Conservation (phyloP, 2,888 invertebrate species). For the Protodeltote pygarga region DNA sequence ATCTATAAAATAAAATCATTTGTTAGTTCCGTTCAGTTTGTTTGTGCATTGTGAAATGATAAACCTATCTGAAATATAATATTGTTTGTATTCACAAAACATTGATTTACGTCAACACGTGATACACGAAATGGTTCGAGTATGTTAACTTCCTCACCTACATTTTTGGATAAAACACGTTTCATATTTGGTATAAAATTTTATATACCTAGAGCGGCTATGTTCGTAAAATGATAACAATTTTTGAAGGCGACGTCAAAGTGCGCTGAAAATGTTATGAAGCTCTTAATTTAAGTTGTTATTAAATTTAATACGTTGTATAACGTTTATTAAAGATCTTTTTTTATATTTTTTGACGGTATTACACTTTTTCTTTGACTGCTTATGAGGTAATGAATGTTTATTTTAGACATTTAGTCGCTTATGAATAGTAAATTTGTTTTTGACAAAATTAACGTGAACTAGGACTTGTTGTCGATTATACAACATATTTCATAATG, state of each 20-base stretch:
- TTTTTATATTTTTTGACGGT: constrained; percentile 14
- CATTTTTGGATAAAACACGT: constrained; percentile 4
- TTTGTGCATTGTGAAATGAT: too few relatives aligned
- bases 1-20: too few relatives aligned
- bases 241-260: constrained; percentile 30
- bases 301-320: constrained; percentile 44
- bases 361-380: constrained; percentile 6
- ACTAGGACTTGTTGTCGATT: too few relatives aligned
- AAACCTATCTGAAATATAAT: too few relatives aligned
- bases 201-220: constrained; percentile 23
- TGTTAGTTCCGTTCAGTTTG: too few relatives aligned
- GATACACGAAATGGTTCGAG: too few relatives aligned
- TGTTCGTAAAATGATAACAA: constrained; percentile 38
- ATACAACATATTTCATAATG: too few relatives aligned
- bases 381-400: constrained; percentile 17
- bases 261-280: constrained; percentile 36
- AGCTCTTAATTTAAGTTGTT: constrained; percentile 39
- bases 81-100: too few relatives aligned
- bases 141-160: not conserved
- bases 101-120: too few relatives aligned
- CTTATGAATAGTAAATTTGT: not conserved
- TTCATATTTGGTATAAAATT: constrained; percentile 6
- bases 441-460: too few relatives aligned
- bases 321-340: constrained; percentile 35
- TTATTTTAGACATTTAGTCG: not conserved